Evolutionary conservation across 1,140 invertebrate genomes (phyloP).

Genomic region (Cotesia glomerata): DNA sequence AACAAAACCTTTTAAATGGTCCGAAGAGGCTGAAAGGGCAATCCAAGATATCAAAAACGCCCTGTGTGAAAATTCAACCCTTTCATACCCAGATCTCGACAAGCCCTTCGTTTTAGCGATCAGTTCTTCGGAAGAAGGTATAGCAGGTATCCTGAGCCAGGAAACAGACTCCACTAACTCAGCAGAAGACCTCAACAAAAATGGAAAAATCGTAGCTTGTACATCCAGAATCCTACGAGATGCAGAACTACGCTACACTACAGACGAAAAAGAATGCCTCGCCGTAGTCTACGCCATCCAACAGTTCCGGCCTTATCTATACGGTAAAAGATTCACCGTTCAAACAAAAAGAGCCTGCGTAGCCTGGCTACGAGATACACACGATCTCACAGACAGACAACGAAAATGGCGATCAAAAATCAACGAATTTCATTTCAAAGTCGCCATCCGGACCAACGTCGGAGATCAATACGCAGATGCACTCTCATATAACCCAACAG

Average conservation of each 20-base stretch:
- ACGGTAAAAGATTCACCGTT: slow-evolving; percentile 52
- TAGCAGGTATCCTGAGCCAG: too few relatives aligned
- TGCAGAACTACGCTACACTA: slow-evolving; percentile 40
- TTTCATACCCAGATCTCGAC: too few relatives aligned
- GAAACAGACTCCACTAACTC: too few relatives aligned
- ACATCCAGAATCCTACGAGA: slow-evolving; percentile 38
- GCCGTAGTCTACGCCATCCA: slow-evolving; percentile 45
- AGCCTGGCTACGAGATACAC: slow-evolving; percentile 41
- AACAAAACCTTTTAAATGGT: background rate
- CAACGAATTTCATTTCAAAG: background rate
- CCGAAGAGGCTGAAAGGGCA: background rate
- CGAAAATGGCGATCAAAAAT: background rate
- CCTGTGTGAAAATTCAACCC: too few relatives aligned
- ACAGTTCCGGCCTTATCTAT: slow-evolving; percentile 55
- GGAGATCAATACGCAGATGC: background rate
- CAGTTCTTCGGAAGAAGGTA: too few relatives aligned
- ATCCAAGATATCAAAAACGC: too few relatives aligned
- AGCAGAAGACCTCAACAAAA: background rate
- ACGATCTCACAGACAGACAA: background rate
- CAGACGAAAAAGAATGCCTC: slow-evolving; percentile 34
- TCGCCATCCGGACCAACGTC: background rate
- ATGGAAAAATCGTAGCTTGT: slow-evolving; percentile 23
- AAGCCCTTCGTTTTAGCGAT: too few relatives aligned
- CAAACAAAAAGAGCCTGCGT: slow-evolving; percentile 58
- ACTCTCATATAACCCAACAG: background rate